Evolutionary conservation across 2,797 vertebrate genomes (phyloP), one percentile per base, ranked within the genome.

Genomic region (Scarus forsteni): DNA sequence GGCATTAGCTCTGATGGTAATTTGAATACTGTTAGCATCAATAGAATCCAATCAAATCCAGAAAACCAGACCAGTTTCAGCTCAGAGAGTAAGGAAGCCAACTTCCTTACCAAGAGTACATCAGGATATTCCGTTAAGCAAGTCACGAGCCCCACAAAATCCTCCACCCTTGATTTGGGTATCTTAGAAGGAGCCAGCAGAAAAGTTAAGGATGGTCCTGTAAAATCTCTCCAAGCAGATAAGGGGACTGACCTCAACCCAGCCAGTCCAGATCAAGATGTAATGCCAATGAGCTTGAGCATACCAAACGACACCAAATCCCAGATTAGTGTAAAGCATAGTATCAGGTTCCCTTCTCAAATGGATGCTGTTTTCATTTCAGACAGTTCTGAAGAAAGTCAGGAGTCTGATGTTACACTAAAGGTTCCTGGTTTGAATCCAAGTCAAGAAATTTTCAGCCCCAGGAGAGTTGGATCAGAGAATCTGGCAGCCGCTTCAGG

Each of bases 371-470:
- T 5, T 19, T 13, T 53, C 10, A 55, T 14, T 34, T 10, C 54
- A 11, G 16, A 19, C 53, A 66, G 64, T 53, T 49, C 64, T 13
- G 53, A 66, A 13, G 53, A 56, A 10, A 40, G 44, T 38, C 51
- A 36, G 11, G 34, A 55, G 19, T 10, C 3, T 10, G 11, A 42
- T 42, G 40, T 3, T 42, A 12, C 40, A 42, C 10, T 10, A 42
- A 42, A 42, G 40, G 40, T 42, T 42, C 40, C 12, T 13, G 19
- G 40, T 27, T 27, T 27, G 27, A 27, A 27, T 2, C 4, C 27
- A 4, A 27, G 27, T 27, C 27, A 27, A 27, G 27, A 27, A 27
- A 27, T 4, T 27, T 27, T 27, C 27, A 27, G n/a, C n/a, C n/a
- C n/a, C n/a, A n/a, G n/a, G n/a, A 27, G 27, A 27, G 27, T 27